A percentile compares a stretch with the other conserved stretches of the same genome.
Evolutionary conservation across 2,797 vertebrate species (phyloP).

Genomic region (Peromyscus aztecus): DNA sequence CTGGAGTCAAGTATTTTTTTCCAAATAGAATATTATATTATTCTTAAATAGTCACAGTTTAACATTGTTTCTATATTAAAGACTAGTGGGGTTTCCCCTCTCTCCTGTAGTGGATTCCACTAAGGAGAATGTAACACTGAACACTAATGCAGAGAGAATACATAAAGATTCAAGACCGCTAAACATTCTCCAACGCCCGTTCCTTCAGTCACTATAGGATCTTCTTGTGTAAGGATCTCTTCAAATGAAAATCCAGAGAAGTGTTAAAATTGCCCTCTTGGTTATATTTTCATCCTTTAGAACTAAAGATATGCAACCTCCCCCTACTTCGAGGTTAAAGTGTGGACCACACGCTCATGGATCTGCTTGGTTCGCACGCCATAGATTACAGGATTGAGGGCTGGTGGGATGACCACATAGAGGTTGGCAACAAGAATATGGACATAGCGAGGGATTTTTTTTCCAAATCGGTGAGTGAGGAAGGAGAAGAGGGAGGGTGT

Average conservation of each 20-base stretch:
- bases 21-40: neutral
- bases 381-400: conserved; percentile 75
- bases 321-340: neutral
- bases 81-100: neutral
- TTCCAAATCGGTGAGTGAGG: conserved; percentile 68
- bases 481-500: conserved; percentile 65
- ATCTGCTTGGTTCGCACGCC: conserved; percentile 76
- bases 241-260: neutral
- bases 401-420: conserved; percentile 66
- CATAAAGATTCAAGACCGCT: neutral
- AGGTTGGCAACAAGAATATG: conserved; percentile 76
- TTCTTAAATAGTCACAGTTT: neutral
- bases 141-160: neutral
- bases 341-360: neutral
- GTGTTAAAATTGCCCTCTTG: neutral
- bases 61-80: neutral
- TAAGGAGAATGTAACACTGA: neutral
- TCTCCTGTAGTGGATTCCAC: neutral
- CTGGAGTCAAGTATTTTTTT: neutral
- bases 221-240: neutral
- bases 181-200: neutral
- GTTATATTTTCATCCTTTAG: neutral
- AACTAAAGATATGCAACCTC: neutral
- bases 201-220: neutral
- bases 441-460: conserved; percentile 40